Percentiles rank a stretch among this genome's conserved stretches.
Evolutionary conservation across 2,888 invertebrate genomes (phyloP).

Genomic region (Gandaritis pyraliata): DNA sequence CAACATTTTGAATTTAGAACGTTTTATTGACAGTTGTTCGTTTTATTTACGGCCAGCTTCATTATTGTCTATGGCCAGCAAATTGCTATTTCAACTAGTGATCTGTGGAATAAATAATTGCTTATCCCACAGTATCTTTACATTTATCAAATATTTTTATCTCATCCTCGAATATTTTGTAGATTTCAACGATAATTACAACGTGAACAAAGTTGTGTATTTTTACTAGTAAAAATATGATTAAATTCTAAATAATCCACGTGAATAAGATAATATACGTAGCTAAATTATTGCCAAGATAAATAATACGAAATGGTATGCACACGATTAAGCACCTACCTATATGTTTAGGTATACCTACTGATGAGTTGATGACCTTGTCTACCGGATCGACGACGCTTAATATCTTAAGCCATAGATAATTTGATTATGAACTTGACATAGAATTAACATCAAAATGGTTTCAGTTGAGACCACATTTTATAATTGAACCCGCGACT

Average conservation of each 20-base stretch:
- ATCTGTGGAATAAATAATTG: no score
- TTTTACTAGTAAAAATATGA: no score
- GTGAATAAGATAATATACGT: conserved; percentile 13
- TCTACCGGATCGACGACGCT: conserved; percentile 13
- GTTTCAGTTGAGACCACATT: no score
- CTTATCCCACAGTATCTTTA: no score
- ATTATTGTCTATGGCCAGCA: no score
- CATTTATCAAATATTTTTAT: no score
- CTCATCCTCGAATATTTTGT: no score
- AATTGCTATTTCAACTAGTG: no score
- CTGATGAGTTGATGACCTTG: conserved; percentile 25
- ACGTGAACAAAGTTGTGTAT: no score
- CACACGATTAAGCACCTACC: conserved; percentile 3
- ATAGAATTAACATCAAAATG: background rate
- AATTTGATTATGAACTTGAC: conserved; percentile 2
- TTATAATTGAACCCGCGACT: no score
- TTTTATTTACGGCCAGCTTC: conserved; percentile 7
- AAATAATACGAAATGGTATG: conserved; percentile 8
- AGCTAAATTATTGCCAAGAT: conserved; percentile 3
- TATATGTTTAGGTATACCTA: no score
- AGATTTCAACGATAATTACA: no score
- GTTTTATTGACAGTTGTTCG: conserved; percentile 17
- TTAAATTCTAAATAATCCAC: conserved; percentile 12
- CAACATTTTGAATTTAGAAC: conserved; percentile 42
- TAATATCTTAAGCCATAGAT: background rate